Percentiles rank a stretch among this genome's conserved stretches.
Conservation (phyloP, 2,797 vertebrate species). For the Diceros bicornis region DNA sequence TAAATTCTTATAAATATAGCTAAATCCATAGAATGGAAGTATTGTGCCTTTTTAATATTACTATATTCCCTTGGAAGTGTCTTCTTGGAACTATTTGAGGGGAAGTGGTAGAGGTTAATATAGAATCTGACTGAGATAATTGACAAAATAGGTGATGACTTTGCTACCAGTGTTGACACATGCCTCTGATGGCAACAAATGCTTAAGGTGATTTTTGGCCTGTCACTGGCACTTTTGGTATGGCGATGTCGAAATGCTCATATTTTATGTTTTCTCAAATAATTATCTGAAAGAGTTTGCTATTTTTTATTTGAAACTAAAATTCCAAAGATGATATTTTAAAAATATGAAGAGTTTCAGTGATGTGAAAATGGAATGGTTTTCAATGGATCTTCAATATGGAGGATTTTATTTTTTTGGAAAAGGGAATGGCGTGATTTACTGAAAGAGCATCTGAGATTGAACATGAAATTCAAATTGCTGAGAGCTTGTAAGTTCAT, state of each 20-base stretch:
- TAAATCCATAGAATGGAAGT: neutral
- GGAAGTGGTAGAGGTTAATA: neutral
- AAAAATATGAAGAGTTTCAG: constrained; percentile 40
- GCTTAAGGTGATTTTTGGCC: neutral
- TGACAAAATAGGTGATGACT: constrained; percentile 39
- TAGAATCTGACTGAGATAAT: neutral
- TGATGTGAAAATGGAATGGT: constrained; percentile 51
- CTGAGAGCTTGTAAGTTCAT: constrained; percentile 70
- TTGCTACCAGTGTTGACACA: neutral
- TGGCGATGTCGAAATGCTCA: constrained; percentile 17
- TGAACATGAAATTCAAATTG: constrained; percentile 82
- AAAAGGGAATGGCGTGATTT: constrained; percentile 18
- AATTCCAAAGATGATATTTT: constrained; percentile 37
- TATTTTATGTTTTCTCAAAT: constrained; percentile 45
- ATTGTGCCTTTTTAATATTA: neutral
- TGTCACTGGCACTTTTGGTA: neutral
- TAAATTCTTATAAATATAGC: neutral
- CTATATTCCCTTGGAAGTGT: neutral
- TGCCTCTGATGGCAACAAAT: constrained; percentile 15
- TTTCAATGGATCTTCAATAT: constrained; percentile 40
- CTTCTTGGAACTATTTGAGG: neutral
- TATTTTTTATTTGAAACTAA: constrained; percentile 51
- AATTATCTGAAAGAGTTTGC: neutral
- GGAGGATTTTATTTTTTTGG: neutral
- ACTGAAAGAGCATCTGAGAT: constrained; percentile 56